phyloP scores from a whole-genome alignment of 2,797 vertebrate genomes.

The Acropternis orthonyx region DNA sequence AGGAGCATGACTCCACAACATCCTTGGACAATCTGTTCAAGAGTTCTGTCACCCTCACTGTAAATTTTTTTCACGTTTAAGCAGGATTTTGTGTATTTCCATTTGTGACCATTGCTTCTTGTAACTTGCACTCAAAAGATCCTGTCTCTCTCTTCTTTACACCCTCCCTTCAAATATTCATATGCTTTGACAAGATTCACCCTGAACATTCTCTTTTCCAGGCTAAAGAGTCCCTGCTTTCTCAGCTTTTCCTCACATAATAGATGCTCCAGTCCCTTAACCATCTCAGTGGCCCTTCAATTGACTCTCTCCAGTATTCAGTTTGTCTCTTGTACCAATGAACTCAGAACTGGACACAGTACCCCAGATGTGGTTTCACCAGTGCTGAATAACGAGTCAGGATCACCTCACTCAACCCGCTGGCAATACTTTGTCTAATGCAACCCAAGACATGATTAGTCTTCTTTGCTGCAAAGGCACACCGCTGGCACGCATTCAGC shows the following conservation, averaged over 20 bases:
- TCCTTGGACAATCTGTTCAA: neutral
- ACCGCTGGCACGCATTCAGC: neutral
- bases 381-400: neutral
- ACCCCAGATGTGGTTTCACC: neutral
- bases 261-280: neutral
- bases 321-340: neutral
- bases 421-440: too few species aligned
- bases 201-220: neutral
- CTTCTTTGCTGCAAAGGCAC: neutral
- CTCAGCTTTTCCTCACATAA: neutral
- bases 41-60: neutral
- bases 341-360: neutral
- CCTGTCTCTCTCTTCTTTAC: neutral
- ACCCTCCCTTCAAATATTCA: neutral
- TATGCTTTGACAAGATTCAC: neutral
- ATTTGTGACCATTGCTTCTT: neutral
- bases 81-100: neutral
- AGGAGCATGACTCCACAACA: neutral
- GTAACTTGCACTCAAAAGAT: neutral
- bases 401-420: too few species aligned
- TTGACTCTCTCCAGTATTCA: neutral
- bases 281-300: neutral
- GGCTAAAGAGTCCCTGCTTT: neutral
- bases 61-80: neutral
- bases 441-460: neutral